Percentiles rank a stretch among this genome's conserved stretches.
Evolutionary conservation across 1,140 invertebrate genomes (phyloP).

Genomic region (Papilio dardanus): DNA sequence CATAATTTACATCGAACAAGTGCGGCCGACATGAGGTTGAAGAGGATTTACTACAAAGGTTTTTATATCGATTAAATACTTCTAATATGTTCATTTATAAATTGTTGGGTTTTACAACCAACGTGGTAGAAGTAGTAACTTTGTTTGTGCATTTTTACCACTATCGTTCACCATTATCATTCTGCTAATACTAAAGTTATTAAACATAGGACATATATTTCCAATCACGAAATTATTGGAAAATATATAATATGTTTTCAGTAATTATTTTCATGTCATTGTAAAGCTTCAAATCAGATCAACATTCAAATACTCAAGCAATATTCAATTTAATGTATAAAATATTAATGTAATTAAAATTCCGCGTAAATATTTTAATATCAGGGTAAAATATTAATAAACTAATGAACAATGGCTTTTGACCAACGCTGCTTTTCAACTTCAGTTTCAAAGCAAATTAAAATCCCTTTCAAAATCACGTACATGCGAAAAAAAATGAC

Average conservation of each 20-base stretch:
- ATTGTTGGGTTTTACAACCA: not conserved
- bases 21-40: slow-evolving; percentile 19
- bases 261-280: too few relatives aligned
- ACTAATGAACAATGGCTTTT: slow-evolving; percentile 11
- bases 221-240: too few relatives aligned
- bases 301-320: too few relatives aligned
- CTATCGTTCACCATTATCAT: too few relatives aligned
- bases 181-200: too few relatives aligned
- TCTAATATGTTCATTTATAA: not conserved
- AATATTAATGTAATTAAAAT: not conserved
- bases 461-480: slow-evolving; percentile 21
- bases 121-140: not conserved
- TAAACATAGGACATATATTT: too few relatives aligned
- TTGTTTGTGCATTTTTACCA: too few relatives aligned
- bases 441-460: slow-evolving; percentile 14
- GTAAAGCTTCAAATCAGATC: too few relatives aligned
- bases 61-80: slow-evolving; percentile 13
- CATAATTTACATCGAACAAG: slow-evolving; percentile 20
- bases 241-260: too few relatives aligned
- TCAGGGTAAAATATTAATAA: not conserved
- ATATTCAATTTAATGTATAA: not conserved
- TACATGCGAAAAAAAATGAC: not conserved
- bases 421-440: not conserved
- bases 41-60: not conserved
- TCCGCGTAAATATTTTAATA: slow-evolving; percentile 1